Base-by-base conservation (phyloP, 1,140 invertebrate species). In the Chlorops oryzae region DNA sequence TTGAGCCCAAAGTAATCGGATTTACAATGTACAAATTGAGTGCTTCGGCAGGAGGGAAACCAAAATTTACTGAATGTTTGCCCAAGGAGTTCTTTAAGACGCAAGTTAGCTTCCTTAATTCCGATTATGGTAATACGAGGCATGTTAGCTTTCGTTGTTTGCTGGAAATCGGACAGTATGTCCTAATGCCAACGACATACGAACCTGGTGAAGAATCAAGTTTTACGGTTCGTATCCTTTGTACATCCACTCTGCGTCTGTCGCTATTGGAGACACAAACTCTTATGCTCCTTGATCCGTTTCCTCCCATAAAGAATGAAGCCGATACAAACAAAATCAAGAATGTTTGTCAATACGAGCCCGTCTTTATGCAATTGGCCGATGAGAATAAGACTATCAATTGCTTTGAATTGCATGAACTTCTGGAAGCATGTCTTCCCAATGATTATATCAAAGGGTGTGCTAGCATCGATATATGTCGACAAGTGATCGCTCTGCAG, bases 371-470 rank as follows among this genome's bases (percentile, higher is more conserved):
- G 39, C 89, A 94, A 66, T 70, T 95, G 42, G 90, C 90, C 1
- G 90, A 95, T 70, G 91, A 94, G 70, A 84, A 86, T 56, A 72
- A 72, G 65, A 90, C 91, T 1, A 88, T 96, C 35, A 92, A 92
- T 62, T 86, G 88, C 7, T 96, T 94, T 62, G 91, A 94, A 69
- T 75, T 96, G 10, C 90, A 94, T 70, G 92, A 96, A 71, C 74
- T 95, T 15, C 74, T 96, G 12, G 91, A 95, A 65, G 88, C 87
- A 10, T 94, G 90, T 74, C 76, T 96, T 52, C 92, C 91, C 5
- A 95, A 96, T 74, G 91, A 96, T 77, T 94, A 94, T 59, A 92
- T 96, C 42, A 94, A 93, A 70, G 93, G 90, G 52, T 94, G 90
- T 73, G 91, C 91, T 0, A 92, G 87, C 32, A 82, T 94, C 55